Conservation (phyloP, 92 coral and sea anemone genomes). For the Actinostola sp. region DNA sequence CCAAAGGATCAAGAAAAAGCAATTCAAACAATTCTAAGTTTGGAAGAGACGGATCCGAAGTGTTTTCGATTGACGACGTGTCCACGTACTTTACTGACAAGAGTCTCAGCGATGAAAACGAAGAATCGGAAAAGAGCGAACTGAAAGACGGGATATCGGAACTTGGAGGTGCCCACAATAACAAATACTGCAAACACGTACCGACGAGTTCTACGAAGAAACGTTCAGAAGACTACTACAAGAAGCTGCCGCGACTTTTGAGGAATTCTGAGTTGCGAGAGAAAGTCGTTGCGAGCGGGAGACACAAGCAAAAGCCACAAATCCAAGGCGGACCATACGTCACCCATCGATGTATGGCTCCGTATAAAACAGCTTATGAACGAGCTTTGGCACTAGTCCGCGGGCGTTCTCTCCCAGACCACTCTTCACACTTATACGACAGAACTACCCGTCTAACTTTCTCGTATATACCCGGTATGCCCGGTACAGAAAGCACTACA, state of each 20-base stretch:
- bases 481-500: conserved; percentile 34
- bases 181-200: conserved; percentile 71
- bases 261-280: conserved; percentile 74
- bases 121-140: conserved; percentile 1
- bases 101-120: conserved; percentile 1
- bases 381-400: conserved; percentile 76
- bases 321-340: conserved; percentile 32
- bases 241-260: conserved; percentile 67
- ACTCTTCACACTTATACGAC: conserved; percentile 43
- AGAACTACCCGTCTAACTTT: conserved; percentile 53
- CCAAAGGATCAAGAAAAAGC: neutral
- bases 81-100: conserved; percentile 9
- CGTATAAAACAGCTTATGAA: conserved; percentile 71
- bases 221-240: conserved; percentile 68
- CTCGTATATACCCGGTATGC: conserved; percentile 73
- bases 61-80: conserved; percentile 6
- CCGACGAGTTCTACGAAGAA: conserved; percentile 33
- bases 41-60: conserved; percentile 9
- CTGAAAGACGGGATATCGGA: conserved; percentile 22
- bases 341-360: conserved; percentile 68
- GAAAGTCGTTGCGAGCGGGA: conserved; percentile 6
- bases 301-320: conserved; percentile 7
- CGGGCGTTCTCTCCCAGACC: conserved; percentile 66
- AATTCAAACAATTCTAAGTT: neutral
- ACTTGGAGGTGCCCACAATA: conserved; percentile 40